These are phyloP conservation scores for Scleropages formosus DNA, from an alignment of 2,797 vertebrate species.

Conservation along the genomic window DNA sequence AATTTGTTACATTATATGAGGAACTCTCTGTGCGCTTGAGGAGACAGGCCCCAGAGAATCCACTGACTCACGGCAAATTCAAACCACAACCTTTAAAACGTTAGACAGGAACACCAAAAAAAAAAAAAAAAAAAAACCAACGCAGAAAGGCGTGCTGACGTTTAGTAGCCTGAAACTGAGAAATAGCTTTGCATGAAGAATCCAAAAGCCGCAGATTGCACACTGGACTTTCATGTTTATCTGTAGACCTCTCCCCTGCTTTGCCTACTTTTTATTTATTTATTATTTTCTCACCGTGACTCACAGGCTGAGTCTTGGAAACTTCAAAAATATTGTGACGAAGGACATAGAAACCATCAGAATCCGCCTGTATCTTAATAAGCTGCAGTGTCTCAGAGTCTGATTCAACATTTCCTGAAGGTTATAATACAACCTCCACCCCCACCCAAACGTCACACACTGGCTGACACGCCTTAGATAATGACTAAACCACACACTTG, in stretches of 20 bases:
- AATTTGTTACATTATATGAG: slow-evolving; percentile 13
- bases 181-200: neutral
- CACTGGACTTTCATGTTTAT: slow-evolving; percentile 40
- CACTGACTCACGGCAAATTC: slow-evolving; percentile 38
- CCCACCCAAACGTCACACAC: slow-evolving; percentile 38
- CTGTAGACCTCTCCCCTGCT: slow-evolving; percentile 39
- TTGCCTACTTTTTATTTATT: slow-evolving; percentile 17
- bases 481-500: slow-evolving; percentile 67
- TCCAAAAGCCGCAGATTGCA: slow-evolving; percentile 24
- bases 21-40: neutral
- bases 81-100: slow-evolving; percentile 8
- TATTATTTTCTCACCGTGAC: slow-evolving; percentile 37
- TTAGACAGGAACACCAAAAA: neutral
- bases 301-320: slow-evolving; percentile 51
- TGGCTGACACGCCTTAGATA: slow-evolving; percentile 62
- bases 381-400: slow-evolving; percentile 55
- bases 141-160: neutral
- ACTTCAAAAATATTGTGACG: slow-evolving; percentile 54
- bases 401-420: slow-evolving; percentile 66
- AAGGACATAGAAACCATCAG: slow-evolving; percentile 42
- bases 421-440: slow-evolving; percentile 62
- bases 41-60: slow-evolving; percentile 28
- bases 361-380: slow-evolving; percentile 44
- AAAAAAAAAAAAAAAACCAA: neutral
- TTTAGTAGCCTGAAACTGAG: neutral